phyloP scores from a whole-genome alignment of 2,888 invertebrate species.

The Blera fallax region DNA sequence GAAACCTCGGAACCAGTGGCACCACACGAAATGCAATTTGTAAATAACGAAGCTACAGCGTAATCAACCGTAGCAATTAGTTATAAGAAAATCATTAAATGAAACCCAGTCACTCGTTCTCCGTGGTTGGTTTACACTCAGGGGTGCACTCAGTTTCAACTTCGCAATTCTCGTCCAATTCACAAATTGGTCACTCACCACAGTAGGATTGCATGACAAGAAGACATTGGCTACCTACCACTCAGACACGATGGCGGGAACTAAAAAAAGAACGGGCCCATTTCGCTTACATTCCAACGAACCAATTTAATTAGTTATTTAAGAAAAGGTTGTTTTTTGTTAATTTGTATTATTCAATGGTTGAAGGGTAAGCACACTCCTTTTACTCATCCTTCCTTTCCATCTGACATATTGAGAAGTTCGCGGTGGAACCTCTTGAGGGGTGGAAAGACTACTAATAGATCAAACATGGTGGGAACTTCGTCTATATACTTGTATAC shows the following conservation, averaged over 20 bases:
- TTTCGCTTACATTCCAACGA: slow-evolving; percentile 35
- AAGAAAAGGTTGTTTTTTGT: background rate
- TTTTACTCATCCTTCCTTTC: background rate
- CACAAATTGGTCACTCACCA: slow-evolving; percentile 56
- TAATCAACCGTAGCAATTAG: slow-evolving; percentile 66
- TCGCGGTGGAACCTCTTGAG: background rate
- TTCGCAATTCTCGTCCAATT: slow-evolving; percentile 41
- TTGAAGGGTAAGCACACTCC: background rate
- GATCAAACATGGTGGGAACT: background rate
- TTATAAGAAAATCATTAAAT: slow-evolving; percentile 70
- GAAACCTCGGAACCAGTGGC: slow-evolving; percentile 56
- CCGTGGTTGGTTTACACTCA: slow-evolving; percentile 9
- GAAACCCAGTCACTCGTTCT: slow-evolving; percentile 41
- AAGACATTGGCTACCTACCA: slow-evolving; percentile 53
- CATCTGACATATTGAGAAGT: background rate
- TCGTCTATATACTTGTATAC: background rate
- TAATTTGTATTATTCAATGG: background rate
- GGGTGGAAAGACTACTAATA: background rate
- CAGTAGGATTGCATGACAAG: slow-evolving; percentile 62
- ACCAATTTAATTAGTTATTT: slow-evolving; percentile 57
- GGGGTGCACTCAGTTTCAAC: slow-evolving; percentile 36
- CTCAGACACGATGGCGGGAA: slow-evolving; percentile 33
- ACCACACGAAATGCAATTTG: slow-evolving; percentile 72
- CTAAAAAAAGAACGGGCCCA: background rate
- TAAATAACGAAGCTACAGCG: slow-evolving; percentile 69